Evolutionary conservation across 1,140 invertebrate genomes (phyloP), one percentile per base, ranked within the genome.

Genomic region (Cotesia typhae): DNA sequence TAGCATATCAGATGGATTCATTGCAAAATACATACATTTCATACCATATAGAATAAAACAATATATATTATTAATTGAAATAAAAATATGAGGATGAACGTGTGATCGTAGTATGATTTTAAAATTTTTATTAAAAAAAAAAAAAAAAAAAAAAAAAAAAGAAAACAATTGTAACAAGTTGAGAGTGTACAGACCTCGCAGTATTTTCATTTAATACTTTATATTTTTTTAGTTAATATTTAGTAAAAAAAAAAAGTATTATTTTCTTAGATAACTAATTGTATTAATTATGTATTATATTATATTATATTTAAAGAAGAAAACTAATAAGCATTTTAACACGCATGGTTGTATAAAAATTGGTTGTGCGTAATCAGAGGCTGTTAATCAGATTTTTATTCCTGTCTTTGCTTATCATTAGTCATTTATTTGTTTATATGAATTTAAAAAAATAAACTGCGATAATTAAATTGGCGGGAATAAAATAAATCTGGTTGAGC

Each of bases 301-400:
- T 67, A 73, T 72, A 75, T 51, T 51, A 9, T 51, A 51, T 9
- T 9, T n/a, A 9, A 51, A 51, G 47, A 7, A 35, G n/a, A 6
- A 63, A 65, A 47, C 63, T 38, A 7, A 35, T 20, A 41, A 74
- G 79, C 63, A 84, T 85, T 82, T 79, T 78, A 82, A 82, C 78
- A 82, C 75, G 77, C 80, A 85, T 85, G 85, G 85, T 87, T 85
- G 79, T 82, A 72, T 72, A 75, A 72, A 82, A 82, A 85, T 83
- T 81, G 84, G 84, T 86, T 87, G 85, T 87, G 84, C 83, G 77
- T 85, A 81, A 77, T 84, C 81, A 83, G 81, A 81, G 75, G 80
- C 81, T 82, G 79, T 77, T 68, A 61, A 37, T 71, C 65, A 60
- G 78, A 79, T 74, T 61, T 75, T 79, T 80, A 79, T 52, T 77